Evolutionary conservation across 1,140 invertebrate genomes (phyloP).

Genomic region (Adoxophyes honmai): DNA sequence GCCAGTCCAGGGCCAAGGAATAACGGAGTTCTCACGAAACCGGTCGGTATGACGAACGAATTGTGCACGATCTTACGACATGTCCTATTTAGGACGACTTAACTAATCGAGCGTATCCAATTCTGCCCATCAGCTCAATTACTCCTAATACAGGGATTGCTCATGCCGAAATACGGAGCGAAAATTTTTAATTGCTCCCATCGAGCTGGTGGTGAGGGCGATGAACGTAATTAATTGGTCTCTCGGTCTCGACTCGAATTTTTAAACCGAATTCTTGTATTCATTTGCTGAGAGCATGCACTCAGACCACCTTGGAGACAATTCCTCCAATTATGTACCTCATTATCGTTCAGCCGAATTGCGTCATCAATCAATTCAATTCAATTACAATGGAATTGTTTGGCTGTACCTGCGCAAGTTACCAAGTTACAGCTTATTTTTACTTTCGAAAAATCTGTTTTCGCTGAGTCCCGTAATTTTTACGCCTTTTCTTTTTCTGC

Average conservation of each 20-base stretch:
- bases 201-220: conserved; percentile 18
- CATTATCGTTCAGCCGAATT: background rate
- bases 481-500: background rate
- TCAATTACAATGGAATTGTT: too few relatives aligned
- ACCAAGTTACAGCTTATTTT: background rate
- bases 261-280: conserved; percentile 23
- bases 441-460: too few relatives aligned
- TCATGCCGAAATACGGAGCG: conserved; percentile 58
- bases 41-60: conserved; percentile 5
- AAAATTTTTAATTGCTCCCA: conserved; percentile 60
- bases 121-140: conserved; percentile 68
- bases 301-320: conserved; percentile 2
- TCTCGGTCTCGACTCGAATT: conserved; percentile 20
- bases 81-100: conserved; percentile 56
- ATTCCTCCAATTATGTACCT: background rate
- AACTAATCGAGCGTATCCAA: conserved; percentile 70
- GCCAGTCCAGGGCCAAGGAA: conserved; percentile 7
- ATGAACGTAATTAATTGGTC: conserved; percentile 41
- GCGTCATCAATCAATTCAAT: background rate
- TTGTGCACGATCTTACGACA: conserved; percentile 34
- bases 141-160: conserved; percentile 63
- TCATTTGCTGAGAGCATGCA: background rate
- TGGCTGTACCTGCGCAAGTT: too few relatives aligned
- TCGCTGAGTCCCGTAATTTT: background rate
- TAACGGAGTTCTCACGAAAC: conserved; percentile 1